Evolutionary conservation across 1,140 invertebrate species (phyloP).

Genomic region (Drosophila teissieri): DNA sequence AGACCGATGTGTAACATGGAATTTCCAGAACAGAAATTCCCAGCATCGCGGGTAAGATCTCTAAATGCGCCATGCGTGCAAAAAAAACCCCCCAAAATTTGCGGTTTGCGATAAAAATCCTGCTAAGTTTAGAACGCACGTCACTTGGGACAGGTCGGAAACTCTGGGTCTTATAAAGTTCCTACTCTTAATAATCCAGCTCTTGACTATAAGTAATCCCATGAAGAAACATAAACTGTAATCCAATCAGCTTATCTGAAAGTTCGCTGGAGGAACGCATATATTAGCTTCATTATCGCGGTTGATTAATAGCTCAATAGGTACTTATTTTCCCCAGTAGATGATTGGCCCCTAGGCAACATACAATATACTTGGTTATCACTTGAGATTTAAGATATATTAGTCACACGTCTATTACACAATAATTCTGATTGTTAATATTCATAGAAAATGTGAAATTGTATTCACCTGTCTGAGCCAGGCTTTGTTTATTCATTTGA

Average conservation of each 20-base stretch:
- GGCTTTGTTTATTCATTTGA: constrained; percentile 7
- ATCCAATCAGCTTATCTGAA: neutral
- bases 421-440: constrained; percentile 13
- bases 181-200: neutral
- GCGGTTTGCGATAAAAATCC: neutral
- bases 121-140: constrained; percentile 5
- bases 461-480: neutral
- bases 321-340: neutral
- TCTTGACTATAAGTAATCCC: neutral
- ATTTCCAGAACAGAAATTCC: constrained; percentile 43
- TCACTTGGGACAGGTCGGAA: constrained; percentile 35
- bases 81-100: constrained; percentile 36
- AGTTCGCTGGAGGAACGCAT: neutral
- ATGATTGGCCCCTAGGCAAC: neutral
- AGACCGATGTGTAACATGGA: constrained; percentile 39
- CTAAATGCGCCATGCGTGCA: constrained; percentile 30
- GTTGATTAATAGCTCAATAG: constrained; percentile 8
- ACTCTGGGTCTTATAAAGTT: neutral
- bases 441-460: constrained; percentile 13
- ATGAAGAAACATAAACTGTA: neutral
- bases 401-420: constrained; percentile 10
- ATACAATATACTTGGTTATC: neutral
- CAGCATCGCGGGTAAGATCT: constrained; percentile 10
- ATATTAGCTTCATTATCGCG: neutral
- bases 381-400: neutral